These are phyloP conservation scores for Potorous gilbertii DNA, from an alignment of 2,797 vertebrate species.

Conservation along the genomic window DNA sequence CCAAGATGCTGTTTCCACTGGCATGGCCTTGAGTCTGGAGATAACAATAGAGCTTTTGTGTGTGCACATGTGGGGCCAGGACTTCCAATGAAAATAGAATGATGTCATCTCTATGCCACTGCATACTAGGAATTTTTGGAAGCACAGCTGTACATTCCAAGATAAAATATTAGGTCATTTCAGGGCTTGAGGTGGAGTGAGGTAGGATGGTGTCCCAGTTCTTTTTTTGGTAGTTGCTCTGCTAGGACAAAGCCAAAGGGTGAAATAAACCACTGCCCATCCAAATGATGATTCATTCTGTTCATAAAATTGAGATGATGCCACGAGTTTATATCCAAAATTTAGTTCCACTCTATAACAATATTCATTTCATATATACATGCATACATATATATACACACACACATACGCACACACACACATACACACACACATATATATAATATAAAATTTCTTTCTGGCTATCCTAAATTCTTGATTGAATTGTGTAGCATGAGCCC, in stretches of 20 bases:
- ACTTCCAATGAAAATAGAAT: conserved; percentile 62
- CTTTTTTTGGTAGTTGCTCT: conserved; percentile 13
- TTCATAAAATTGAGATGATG: conserved; percentile 34
- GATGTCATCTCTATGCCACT: conserved; percentile 66
- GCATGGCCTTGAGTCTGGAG: conserved; percentile 13
- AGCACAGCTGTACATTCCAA: conserved; percentile 73
- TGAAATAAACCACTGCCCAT: neutral
- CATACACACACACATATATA: too few relatives aligned
- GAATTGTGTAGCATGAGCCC: neutral
- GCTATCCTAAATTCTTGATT: neutral
- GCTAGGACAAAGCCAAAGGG: neutral
- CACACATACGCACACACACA: too few relatives aligned
- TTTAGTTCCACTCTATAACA: neutral
- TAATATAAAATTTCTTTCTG: neutral
- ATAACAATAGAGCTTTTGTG: conserved; percentile 58
- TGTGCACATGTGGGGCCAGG: neutral
- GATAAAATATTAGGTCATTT: conserved; percentile 80
- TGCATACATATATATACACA: too few relatives aligned
- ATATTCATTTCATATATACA: neutral
- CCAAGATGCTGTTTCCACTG: conserved; percentile 24
- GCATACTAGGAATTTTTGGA: conserved; percentile 76
- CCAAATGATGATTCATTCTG: neutral
- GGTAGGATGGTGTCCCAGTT: conserved; percentile 19
- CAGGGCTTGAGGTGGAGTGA: conserved; percentile 59
- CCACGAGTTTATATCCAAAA: neutral